Evolutionary conservation across 1,140 invertebrate species (phyloP).

Genomic region (Bombyx mori): ASM3026992v2 NC_085119.1:10425001-10425500

Average conservation of each 20-base stretch:
- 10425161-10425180: slow-evolving; percentile 84
- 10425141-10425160: slow-evolving; percentile 86
- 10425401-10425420: no score
- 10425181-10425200: slow-evolving; percentile 82
- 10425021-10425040: no score
- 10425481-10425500: no score
- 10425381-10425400: slow-evolving; percentile 80
- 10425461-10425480: no score
- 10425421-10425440: no score
- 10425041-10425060: no score
- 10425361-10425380: slow-evolving; percentile 91
- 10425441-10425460: no score
- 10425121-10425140: slow-evolving; percentile 49
- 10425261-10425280: slow-evolving; percentile 80
- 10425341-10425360: slow-evolving; percentile 89
- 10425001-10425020: no score
- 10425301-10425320: slow-evolving; percentile 92
- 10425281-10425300: slow-evolving; percentile 81
- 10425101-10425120: neutral
- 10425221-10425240: slow-evolving; percentile 84
- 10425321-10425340: slow-evolving; percentile 91
- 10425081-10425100: no score
- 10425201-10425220: slow-evolving; percentile 80
- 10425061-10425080: no score
- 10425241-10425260: slow-evolving; percentile 80